Evolutionary conservation across 2,888 invertebrate genomes (phyloP).

Genomic region (Patella caerulea): DNA sequence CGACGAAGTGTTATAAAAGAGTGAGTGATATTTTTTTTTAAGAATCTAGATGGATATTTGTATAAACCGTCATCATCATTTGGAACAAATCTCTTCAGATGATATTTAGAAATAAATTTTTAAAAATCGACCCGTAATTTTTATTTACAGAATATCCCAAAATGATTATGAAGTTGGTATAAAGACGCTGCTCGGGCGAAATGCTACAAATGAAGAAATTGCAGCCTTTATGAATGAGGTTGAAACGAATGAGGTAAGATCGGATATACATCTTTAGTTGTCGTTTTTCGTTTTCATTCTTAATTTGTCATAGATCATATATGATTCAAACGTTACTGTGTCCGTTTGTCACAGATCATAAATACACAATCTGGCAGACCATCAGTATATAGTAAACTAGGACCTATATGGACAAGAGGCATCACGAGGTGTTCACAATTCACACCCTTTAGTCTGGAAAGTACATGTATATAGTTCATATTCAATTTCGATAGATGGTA

Average conservation of each 20-base stretch:
- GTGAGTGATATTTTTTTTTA: not conserved
- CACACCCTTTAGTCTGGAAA: too few relatives aligned
- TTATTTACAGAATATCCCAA: slow-evolving; percentile 13
- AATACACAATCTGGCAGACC: too few relatives aligned
- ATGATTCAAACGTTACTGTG: not conserved
- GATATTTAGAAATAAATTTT: too few relatives aligned
- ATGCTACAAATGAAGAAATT: slow-evolving; percentile 34
- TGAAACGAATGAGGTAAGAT: slow-evolving; percentile 30
- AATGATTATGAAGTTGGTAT: slow-evolving; percentile 30
- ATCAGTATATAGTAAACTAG: too few relatives aligned
- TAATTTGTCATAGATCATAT: not conserved
- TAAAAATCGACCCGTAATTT: not conserved
- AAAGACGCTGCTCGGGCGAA: slow-evolving; percentile 25
- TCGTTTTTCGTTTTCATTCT: not conserved
- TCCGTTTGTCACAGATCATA: not conserved
- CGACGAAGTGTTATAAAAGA: not conserved
- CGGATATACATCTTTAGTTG: not conserved
- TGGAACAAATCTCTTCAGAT: too few relatives aligned
- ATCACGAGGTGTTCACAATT: too few relatives aligned
- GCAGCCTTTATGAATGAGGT: slow-evolving; percentile 30
- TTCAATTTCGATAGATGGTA: too few relatives aligned
- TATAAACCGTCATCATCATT: too few relatives aligned
- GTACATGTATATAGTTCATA: too few relatives aligned
- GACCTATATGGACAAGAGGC: too few relatives aligned
- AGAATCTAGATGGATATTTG: too few relatives aligned